Percentiles rank a stretch among this genome's conserved stretches.
Conservation (phyloP, 1,140 invertebrate genomes). For the Sminthurides bifidus region DNA sequence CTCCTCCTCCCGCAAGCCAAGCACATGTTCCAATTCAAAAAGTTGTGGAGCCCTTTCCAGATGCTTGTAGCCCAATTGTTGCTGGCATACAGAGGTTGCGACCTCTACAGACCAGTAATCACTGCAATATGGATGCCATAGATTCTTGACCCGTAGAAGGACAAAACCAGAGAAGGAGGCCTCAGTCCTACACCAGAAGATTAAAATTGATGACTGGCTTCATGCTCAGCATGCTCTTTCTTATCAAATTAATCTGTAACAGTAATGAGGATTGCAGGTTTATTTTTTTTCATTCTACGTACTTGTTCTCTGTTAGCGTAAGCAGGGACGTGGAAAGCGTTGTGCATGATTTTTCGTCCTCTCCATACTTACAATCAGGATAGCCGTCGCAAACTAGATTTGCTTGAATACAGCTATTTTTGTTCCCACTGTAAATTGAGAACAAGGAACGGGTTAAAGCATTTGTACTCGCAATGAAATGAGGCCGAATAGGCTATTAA, state of each 20-base stretch:
- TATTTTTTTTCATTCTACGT: not conserved
- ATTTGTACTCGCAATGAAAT: not conserved
- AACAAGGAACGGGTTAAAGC: not conserved
- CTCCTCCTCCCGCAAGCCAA: no score
- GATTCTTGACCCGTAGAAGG: not conserved
- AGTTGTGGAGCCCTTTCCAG: not conserved
- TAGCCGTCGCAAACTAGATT: conserved; percentile 1
- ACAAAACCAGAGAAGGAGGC: conserved; percentile 3
- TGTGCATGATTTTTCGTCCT: conserved; percentile 1
- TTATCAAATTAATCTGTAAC: no score
- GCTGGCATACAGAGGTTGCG: not conserved
- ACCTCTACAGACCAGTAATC: not conserved
- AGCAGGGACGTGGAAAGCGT: not conserved
- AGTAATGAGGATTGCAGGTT: no score
- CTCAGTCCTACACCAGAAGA: no score
- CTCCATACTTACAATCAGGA: not conserved
- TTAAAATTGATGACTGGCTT: no score
- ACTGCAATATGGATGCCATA: conserved; percentile 9
- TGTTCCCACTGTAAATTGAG: not conserved
- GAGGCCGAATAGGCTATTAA: not conserved
- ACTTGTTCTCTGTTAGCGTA: not conserved
- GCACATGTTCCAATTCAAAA: not conserved
- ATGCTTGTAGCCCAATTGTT: not conserved
- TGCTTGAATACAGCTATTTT: not conserved
- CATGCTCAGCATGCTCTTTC: no score